Evolutionary conservation across 1,140 invertebrate species (phyloP).

Genomic region (Drosophila tropicalis): DNA sequence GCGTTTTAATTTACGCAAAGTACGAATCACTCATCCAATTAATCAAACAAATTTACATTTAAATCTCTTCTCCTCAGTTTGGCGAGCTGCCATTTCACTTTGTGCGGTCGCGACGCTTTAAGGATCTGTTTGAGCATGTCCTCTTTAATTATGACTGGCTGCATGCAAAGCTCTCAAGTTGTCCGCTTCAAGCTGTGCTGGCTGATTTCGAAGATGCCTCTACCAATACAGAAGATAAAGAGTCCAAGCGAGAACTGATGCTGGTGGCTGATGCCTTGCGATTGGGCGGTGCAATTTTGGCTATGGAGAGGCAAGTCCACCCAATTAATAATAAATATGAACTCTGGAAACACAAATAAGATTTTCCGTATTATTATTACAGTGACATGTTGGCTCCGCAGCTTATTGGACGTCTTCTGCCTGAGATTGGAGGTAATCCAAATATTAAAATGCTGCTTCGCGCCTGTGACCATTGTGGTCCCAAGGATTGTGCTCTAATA

Average conservation of each 20-base stretch:
- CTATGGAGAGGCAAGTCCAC: constrained; percentile 83
- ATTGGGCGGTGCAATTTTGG: constrained; percentile 94
- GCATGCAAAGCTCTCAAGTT: constrained; percentile 97
- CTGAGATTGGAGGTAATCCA: constrained; percentile 91
- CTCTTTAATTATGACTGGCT: constrained; percentile 99
- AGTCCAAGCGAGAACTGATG: constrained; percentile 94
- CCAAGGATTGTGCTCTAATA: constrained; percentile 94
- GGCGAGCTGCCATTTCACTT: constrained; percentile 98
- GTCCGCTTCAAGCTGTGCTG: constrained; percentile 96
- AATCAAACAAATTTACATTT: neutral
- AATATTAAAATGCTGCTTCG: constrained; percentile 93
- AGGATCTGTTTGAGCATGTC: constrained; percentile 96
- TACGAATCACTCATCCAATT: constrained; percentile 56
- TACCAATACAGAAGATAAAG: constrained; percentile 92
- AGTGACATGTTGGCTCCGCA: constrained; percentile 98
- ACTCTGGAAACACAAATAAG: neutral
- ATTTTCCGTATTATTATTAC: constrained; percentile 83
- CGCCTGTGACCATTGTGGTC: constrained; percentile 94
- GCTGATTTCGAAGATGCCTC: constrained; percentile 98
- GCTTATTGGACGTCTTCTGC: constrained; percentile 95
- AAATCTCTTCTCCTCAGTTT: constrained; percentile 86
- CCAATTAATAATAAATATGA: no score
- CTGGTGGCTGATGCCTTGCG: constrained; percentile 97
- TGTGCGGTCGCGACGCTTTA: constrained; percentile 94
- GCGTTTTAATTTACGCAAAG: constrained; percentile 94